Percentiles rank a stretch among this genome's conserved stretches.
Conservation (phyloP, 2,888 invertebrate genomes). For the Erebia ligea region DNA sequence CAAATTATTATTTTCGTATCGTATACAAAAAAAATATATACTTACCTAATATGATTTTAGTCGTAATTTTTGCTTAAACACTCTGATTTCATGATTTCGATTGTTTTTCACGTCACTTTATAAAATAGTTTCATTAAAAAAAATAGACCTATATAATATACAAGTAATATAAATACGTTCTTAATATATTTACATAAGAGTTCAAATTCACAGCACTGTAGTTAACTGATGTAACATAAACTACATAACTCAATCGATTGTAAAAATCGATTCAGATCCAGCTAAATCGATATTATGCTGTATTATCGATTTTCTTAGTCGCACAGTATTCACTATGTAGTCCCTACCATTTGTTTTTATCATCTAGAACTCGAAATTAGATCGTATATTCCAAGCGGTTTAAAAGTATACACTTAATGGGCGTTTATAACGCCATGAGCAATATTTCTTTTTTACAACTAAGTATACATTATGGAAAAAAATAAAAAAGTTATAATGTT, state of each 20-base stretch:
- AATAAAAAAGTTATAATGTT: too few relatives aligned
- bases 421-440: conserved; percentile 19
- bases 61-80: neutral
- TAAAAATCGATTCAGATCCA: neutral
- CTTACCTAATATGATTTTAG: neutral
- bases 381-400: conserved; percentile 6
- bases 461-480: neutral
- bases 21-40: neutral
- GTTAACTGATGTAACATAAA: conserved; percentile 59
- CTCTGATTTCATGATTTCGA: neutral
- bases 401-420: conserved; percentile 26
- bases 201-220: conserved; percentile 48
- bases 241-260: conserved; percentile 43
- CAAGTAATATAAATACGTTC: conserved; percentile 40
- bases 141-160: conserved; percentile 46
- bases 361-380: conserved; percentile 14
- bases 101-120: neutral
- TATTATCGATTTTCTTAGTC: conserved; percentile 8
- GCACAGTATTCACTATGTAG: conserved; percentile 15
- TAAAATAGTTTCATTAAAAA: conserved; percentile 22
- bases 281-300: neutral
- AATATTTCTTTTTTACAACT: neutral
- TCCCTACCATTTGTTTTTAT: conserved; percentile 23
- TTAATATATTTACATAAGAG: conserved; percentile 53
- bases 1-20: conserved; percentile 3